Evolutionary conservation across 2,113 vertebrate genomes (phyloP), one percentile per base, ranked within the genome.

Genomic region (Brachyhypopomus gauderio): DNA sequence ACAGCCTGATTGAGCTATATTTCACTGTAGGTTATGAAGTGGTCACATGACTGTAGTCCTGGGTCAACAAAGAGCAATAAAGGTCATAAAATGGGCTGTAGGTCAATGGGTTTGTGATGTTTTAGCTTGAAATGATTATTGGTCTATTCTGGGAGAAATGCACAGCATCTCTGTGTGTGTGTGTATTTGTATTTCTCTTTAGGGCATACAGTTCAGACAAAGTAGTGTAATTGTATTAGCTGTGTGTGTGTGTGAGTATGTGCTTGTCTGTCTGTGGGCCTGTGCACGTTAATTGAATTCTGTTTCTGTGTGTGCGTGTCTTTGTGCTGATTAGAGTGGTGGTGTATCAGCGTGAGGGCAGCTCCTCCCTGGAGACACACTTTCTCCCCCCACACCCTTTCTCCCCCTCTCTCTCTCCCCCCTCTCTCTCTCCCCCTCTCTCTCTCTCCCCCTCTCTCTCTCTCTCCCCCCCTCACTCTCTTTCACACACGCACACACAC

Each of bases 281-380:
- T 59, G 22, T 58, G 30, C 70, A 3, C 5, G 56, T 70, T 79
- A 81, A 79, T 80, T 84, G 62, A 80, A 82, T 72, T 77, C n/a
- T 60, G 62, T 9, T 6, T 71, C 66, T 62, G 41, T 79, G 74
- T 78, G 36, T 85, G 48, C 0, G 41, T 62, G 17, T 77, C 36
- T 52, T 20, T 72, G 34, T 34, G 41, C 80, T 84, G 85, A 86
- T 84, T 86, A 81, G 83, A 70, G 78, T 82, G 85, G 23, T 70
- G 77, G 38, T 83, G 56, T 80, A 83, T 86, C 85, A 73, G 77
- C 78, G 73, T 75, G 19, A 38, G 83, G 83, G 80, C 83, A 85
- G 83, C 63, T 78, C 69, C 56, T 78, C 85, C 80, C 83, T 70
- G 62, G 77, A 82, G 83, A 77, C 62, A 55, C 27, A 56, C n/a